These are phyloP conservation scores for Passer domesticus DNA, from an alignment of 2,113 vertebrate genomes.

Conservation along the genomic window DNA sequence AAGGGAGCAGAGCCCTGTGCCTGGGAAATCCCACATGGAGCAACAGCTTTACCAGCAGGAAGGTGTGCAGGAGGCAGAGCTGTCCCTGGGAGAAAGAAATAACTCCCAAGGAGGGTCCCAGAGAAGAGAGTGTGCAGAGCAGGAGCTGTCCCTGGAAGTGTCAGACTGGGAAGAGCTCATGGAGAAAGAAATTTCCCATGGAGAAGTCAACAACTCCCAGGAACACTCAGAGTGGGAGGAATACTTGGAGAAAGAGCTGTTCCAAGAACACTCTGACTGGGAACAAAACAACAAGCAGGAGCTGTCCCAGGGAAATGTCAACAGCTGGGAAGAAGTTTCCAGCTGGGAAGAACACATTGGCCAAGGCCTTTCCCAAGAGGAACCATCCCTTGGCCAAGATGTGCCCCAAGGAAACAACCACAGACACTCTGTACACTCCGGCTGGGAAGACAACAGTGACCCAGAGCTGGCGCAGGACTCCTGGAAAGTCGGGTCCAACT, in stretches of 20 bases:
- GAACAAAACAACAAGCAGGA: too few species aligned
- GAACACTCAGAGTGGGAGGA: too few species aligned
- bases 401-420: neutral
- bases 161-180: neutral
- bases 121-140: neutral
- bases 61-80: too few species aligned
- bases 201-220: too few species aligned
- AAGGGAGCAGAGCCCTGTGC: neutral
- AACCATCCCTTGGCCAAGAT: neutral
- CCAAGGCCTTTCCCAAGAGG: neutral
- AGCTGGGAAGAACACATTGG: neutral
- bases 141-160: neutral
- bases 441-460: neutral
- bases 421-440: accelerated
- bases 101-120: neutral
- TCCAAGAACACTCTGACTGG: too few species aligned
- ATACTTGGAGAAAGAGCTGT: too few species aligned
- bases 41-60: neutral
- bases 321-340: neutral
- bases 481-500: accelerated
- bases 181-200: neutral
- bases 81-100: neutral
- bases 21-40: too few species aligned
- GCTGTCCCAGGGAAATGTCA: neutral
- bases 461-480: accelerated